These are phyloP conservation scores for Antechinus stuartii DNA, from an alignment of 2,113 vertebrate genomes.

Conservation along the genomic window DNA sequence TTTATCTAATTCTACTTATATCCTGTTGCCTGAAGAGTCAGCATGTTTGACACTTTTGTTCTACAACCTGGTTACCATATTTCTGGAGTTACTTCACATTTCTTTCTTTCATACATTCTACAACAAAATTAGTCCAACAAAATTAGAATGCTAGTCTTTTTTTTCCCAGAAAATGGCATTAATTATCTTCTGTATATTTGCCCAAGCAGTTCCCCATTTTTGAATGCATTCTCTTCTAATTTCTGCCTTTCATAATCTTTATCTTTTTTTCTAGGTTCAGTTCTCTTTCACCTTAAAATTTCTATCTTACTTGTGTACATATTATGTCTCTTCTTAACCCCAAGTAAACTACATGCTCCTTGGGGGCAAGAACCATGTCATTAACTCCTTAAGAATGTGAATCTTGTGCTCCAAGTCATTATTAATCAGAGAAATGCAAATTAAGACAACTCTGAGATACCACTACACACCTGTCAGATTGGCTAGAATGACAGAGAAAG, in stretches of 20 bases:
- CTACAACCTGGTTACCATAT: neutral
- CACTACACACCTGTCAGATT: too few species aligned
- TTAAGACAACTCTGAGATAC: too few species aligned
- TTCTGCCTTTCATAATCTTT: neutral
- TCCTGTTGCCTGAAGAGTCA: neutral
- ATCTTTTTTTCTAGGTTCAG: neutral
- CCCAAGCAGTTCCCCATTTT: neutral
- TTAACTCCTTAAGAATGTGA: too few species aligned
- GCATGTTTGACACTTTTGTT: neutral
- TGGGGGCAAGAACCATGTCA: neutral
- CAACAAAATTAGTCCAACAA: neutral
- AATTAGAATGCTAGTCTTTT: neutral
- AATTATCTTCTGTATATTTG: neutral
- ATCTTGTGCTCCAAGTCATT: too few species aligned
- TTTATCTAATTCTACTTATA: neutral
- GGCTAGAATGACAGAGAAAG: too few species aligned
- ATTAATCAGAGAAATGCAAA: too few species aligned
- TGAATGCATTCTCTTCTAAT: too few species aligned
- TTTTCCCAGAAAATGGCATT: neutral
- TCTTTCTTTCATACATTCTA: neutral
- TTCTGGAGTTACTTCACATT: neutral
- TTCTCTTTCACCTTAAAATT: neutral
- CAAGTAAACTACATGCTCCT: conserved; percentile 3
- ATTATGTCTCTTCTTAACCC: neutral
- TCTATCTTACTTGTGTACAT: too few species aligned